These are phyloP conservation scores for Lepidothrix coronata DNA, from an alignment of 2,113 vertebrate species.

Conservation along the genomic window DNA sequence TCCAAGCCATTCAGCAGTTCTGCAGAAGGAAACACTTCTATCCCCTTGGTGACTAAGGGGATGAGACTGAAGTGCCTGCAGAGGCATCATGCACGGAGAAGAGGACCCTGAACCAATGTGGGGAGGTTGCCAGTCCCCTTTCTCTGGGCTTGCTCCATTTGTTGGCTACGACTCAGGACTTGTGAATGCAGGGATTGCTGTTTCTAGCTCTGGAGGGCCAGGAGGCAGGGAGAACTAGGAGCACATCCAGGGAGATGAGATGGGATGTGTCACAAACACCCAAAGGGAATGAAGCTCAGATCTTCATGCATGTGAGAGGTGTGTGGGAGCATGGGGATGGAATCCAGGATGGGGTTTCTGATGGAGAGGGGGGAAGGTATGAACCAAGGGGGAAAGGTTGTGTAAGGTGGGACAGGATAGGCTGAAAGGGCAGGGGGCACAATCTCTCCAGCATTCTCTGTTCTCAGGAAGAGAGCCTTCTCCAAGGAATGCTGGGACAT, in stretches of 20 bases:
- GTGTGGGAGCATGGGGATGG: neutral
- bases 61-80: neutral
- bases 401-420: neutral
- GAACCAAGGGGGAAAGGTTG: neutral
- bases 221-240: neutral
- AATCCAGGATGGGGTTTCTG: neutral
- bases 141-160: neutral
- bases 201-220: neutral
- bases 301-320: neutral
- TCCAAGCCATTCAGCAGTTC: neutral
- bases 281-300: neutral
- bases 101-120: accelerated
- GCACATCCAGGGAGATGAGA: neutral
- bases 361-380: neutral
- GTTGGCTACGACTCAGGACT: neutral
- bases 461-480: neutral
- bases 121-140: neutral
- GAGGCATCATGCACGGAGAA: neutral
- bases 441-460: neutral
- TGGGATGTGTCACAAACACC: neutral
- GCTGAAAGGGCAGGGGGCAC: neutral
- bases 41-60: neutral
- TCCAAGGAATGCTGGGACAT: neutral
- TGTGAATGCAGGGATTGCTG: neutral
- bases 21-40: neutral